Percentiles rank a stretch among this genome's conserved stretches.
phyloP scores from a whole-genome alignment of 2,797 vertebrate genomes.

The Enteromius thamalakanensis region DNA sequence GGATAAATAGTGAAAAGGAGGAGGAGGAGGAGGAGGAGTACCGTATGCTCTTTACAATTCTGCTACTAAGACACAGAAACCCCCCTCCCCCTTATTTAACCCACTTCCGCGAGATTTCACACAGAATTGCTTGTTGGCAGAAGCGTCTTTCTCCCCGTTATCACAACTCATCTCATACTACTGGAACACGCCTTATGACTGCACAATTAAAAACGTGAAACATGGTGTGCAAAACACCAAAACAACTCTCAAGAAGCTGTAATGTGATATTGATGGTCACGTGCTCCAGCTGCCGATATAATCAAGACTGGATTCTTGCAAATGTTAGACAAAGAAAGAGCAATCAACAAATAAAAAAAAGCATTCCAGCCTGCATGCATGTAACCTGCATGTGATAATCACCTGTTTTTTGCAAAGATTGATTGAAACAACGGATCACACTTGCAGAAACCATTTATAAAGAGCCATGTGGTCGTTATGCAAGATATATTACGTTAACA shows the following conservation, averaged over 20 bases:
- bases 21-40: not conserved
- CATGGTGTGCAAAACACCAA: not conserved
- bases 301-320: constrained; percentile 8
- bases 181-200: not conserved
- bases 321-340: constrained; percentile 2
- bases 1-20: not conserved
- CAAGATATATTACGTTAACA: not conserved
- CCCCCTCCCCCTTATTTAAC: constrained; percentile 33
- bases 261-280: constrained; percentile 41
- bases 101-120: not conserved
- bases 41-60: not conserved
- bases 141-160: not conserved
- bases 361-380: not conserved
- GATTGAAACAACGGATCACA: not conserved
- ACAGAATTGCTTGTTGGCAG: not conserved
- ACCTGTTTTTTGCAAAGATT: not conserved
- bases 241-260: constrained; percentile 27
- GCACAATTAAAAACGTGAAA: not conserved
- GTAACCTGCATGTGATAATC: not conserved
- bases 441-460: not conserved
- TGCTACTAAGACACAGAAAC: not conserved
- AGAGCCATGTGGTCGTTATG: constrained; percentile 1
- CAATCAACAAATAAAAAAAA: not conserved
- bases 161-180: not conserved
- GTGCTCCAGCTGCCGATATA: constrained; percentile 19